Evolutionary conservation across 2,113 vertebrate species (phyloP), one percentile per base, ranked within the genome.

Genomic region (Panurus biarmicus): DNA sequence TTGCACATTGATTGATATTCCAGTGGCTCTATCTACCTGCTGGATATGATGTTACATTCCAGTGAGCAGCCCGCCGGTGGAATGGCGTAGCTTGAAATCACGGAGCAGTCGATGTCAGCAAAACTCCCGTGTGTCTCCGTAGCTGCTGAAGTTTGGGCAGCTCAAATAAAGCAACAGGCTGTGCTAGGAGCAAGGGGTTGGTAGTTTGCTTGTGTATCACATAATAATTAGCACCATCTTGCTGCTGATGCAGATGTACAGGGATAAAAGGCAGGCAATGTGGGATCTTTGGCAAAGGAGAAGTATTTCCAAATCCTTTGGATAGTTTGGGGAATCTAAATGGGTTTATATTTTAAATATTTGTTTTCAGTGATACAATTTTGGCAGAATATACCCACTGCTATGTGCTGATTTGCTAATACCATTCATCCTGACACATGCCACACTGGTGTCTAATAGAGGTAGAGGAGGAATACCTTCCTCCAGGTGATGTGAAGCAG

Each of bases 1-100:
- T 82, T 19, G 36, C 42, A 22, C 56, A n/a, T 75, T 92, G 92
- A 97, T 80, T 91, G 92, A 65, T 94, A 95, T 95, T 94, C 95
- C 97, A 95, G 95, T 40, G 75, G 90, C 66, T 89, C 53, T 86
- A 86, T 95, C 93, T 97, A 89, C 88, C 85, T 95, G 80, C 75
- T 89, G 87, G 88, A 86, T 74, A 66, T 13, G 45, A 42, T 36
- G 11, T 64, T 79, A 45, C 42, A 24, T 75, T 75, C 71, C 72
- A 56, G 50, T 0, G 48, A 0, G 2, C 40, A 48, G 84, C 82
- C 47, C 3, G 23, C 60, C 69, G 29, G 24, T 1, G 9, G 15
- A 25, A 40, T 25, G 29, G 67, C 2, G 3, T 85, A 24, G 29
- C 71, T 70, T 25, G 77, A 36, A 95, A 71, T 74, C 57, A 18